Evolutionary conservation across 2,888 invertebrate genomes (phyloP).

Genomic region (Conus canariensis): DNA sequence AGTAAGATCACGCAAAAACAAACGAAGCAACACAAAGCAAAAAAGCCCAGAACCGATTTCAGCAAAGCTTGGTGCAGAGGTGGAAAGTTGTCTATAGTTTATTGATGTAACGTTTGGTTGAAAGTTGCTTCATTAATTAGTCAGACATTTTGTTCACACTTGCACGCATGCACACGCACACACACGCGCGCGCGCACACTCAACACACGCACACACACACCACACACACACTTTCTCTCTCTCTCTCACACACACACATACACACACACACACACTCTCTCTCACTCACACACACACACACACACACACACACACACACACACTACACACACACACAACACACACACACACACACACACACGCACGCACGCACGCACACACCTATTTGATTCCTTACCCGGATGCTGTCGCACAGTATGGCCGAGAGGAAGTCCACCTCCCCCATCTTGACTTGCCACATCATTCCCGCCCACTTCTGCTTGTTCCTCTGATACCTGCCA

Average conservation of each 20-base stretch:
- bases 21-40: too few relatives aligned
- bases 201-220: background rate
- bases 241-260: background rate
- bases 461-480: slow-evolving; percentile 93
- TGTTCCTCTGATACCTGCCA: slow-evolving; percentile 92
- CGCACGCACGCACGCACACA: slow-evolving; percentile 26
- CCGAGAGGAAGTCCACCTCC: slow-evolving; percentile 83
- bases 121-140: too few relatives aligned
- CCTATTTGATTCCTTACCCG: slow-evolving; percentile 52
- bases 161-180: background rate
- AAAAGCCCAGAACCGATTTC: too few relatives aligned
- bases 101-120: too few relatives aligned
- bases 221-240: too few relatives aligned
- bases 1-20: too few relatives aligned
- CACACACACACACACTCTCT: background rate
- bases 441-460: slow-evolving; percentile 96
- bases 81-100: too few relatives aligned
- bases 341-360: slow-evolving; percentile 26
- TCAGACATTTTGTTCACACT: background rate
- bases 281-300: background rate
- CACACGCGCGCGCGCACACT: background rate
- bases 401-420: slow-evolving; percentile 66
- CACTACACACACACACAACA: slow-evolving; percentile 1
- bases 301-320: too few relatives aligned
- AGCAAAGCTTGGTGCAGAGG: too few relatives aligned